These are phyloP conservation scores for Drosophila nigrodunni DNA, from an alignment of 1,140 invertebrate genomes.

Conservation along the genomic window DNA sequence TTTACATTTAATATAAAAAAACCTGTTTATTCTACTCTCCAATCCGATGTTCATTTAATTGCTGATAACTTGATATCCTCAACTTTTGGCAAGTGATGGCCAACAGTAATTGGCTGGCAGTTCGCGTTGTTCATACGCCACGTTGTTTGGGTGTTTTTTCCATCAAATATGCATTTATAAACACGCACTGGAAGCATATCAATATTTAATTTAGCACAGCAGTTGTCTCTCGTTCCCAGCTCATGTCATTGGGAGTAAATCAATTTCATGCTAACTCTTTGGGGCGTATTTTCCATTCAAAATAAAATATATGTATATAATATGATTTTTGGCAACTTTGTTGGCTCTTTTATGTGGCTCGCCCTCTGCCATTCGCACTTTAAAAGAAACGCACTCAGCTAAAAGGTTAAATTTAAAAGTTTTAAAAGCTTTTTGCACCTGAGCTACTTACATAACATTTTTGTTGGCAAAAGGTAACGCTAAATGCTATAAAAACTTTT, in stretches of 20 bases:
- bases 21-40: too few species aligned
- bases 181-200: constrained; percentile 15
- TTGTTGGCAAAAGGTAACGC: constrained; percentile 26
- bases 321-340: constrained; percentile 28
- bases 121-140: background rate
- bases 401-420: constrained; percentile 66
- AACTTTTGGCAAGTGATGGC: constrained; percentile 17
- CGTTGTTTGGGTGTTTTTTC: background rate
- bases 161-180: constrained; percentile 15
- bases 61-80: constrained; percentile 37
- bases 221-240: constrained; percentile 4
- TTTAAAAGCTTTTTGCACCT: constrained; percentile 71
- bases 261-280: constrained; percentile 46
- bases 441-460: constrained; percentile 41
- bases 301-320: constrained; percentile 18
- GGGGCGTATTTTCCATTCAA: constrained; percentile 1
- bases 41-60: constrained; percentile 45
- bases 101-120: background rate
- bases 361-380: background rate
- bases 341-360: constrained; percentile 10
- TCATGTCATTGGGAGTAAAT: background rate
- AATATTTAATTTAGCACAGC: constrained; percentile 17
- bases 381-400: constrained; percentile 31
- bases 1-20: too few species aligned
- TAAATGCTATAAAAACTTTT: constrained; percentile 67